A percentile compares a stretch with the other conserved stretches of the same genome.
Conservation (phyloP, 2,113 vertebrate species). For the Oxyruncus cristatus region DNA sequence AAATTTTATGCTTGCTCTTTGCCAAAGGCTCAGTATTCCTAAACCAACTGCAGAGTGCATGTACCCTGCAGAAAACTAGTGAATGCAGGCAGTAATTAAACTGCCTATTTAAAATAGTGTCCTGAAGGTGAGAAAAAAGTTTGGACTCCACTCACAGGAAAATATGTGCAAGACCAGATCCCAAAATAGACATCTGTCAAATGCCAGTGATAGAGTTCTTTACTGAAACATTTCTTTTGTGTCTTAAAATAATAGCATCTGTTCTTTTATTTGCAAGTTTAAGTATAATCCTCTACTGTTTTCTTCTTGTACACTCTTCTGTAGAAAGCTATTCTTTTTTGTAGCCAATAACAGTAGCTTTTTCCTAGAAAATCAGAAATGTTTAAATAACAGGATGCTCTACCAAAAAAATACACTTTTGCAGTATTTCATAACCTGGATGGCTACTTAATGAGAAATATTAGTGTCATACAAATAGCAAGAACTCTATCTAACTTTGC, state of each 20-base stretch:
- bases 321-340: neutral
- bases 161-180: neutral
- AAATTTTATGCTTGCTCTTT: constrained; percentile 6
- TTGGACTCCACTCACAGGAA: neutral
- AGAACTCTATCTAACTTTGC: neutral
- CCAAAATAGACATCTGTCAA: neutral
- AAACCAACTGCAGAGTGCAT: neutral
- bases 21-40: neutral
- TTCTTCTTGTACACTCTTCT: neutral
- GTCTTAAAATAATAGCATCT: neutral
- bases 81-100: constrained; percentile 6
- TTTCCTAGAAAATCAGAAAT: neutral
- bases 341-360: neutral
- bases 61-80: neutral
- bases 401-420: neutral
- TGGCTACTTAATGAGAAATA: neutral
- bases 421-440: neutral
- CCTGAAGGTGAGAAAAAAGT: neutral
- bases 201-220: neutral
- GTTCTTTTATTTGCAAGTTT: neutral
- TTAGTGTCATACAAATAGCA: neutral
- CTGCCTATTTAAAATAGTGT: neutral
- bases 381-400: neutral
- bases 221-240: neutral
- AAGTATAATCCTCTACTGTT: neutral